A percentile compares a stretch with the other conserved stretches of the same genome.
Evolutionary conservation across 2,888 invertebrate species (phyloP).

Genomic region (Dorcus hopei): DNA sequence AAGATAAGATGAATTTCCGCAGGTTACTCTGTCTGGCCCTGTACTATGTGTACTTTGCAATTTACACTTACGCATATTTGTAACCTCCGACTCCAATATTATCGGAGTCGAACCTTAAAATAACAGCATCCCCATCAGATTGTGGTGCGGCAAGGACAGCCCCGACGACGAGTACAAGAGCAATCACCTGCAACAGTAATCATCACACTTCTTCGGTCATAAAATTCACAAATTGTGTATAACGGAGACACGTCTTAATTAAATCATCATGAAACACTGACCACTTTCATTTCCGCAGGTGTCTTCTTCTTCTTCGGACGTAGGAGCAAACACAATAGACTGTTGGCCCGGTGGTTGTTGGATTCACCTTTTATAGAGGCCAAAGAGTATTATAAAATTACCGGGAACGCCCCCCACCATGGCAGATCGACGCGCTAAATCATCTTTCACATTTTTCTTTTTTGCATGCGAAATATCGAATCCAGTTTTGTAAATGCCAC

Average conservation of each 20-base stretch:
- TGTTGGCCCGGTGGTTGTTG: background rate
- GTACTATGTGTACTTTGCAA: no score
- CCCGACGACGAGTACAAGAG: conserved; percentile 25
- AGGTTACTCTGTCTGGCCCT: no score
- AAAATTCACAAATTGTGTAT: background rate
- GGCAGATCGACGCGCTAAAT: background rate
- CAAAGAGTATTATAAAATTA: conserved; percentile 14
- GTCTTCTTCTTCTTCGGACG: conserved; percentile 1
- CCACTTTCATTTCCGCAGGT: conserved; percentile 15
- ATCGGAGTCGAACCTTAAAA: conserved; percentile 59
- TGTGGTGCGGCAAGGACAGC: conserved; percentile 11
- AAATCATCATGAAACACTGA: conserved; percentile 2
- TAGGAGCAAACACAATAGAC: no score
- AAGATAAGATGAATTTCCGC: no score
- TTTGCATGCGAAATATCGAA: conserved; percentile 5
- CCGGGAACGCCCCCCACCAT: conserved; percentile 12
- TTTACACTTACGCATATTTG: conserved; percentile 38
- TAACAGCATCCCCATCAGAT: conserved; percentile 55
- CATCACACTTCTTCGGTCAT: background rate
- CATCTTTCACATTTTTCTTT: no score
- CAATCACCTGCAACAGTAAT: conserved; percentile 23
- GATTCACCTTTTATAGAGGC: conserved; percentile 15
- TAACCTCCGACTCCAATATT: conserved; percentile 52
- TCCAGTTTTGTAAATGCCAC: conserved; percentile 11
- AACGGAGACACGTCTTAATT: background rate